These are phyloP conservation scores for Etheostoma nigrum DNA, from an alignment of 2,797 vertebrate species.

Conservation along the genomic window DNA sequence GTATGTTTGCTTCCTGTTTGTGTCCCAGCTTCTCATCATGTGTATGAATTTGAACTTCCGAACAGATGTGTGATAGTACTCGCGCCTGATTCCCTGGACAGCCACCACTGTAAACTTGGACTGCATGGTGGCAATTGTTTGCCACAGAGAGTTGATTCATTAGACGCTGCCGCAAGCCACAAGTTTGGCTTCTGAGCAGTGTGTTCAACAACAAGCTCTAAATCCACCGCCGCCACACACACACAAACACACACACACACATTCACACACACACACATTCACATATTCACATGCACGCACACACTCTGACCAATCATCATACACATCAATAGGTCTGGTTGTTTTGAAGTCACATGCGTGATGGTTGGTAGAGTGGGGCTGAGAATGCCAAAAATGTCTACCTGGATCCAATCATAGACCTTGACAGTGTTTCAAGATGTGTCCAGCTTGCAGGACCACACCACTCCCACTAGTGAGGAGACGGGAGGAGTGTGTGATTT, in stretches of 20 bases:
- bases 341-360: slow-evolving; percentile 62
- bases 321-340: slow-evolving; percentile 56
- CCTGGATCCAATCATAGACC: slow-evolving; percentile 61
- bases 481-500: slow-evolving; percentile 29
- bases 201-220: slow-evolving; percentile 26
- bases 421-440: slow-evolving; percentile 61
- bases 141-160: slow-evolving; percentile 46
- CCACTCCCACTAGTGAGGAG: slow-evolving; percentile 17
- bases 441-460: slow-evolving; percentile 33
- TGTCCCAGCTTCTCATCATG: background rate
- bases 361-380: slow-evolving; percentile 50
- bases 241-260: slow-evolving; percentile 4
- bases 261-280: slow-evolving; percentile 13
- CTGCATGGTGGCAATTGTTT: slow-evolving; percentile 27
- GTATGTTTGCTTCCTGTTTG: slow-evolving; percentile 64
- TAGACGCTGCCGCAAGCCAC: slow-evolving; percentile 61
- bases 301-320: slow-evolving; percentile 29
- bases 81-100: slow-evolving; percentile 7
- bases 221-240: slow-evolving; percentile 19
- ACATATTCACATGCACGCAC: slow-evolving; percentile 18
- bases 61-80: slow-evolving; percentile 25
- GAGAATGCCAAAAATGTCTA: slow-evolving; percentile 69
- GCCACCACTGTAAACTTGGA: slow-evolving; percentile 46
- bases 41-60: slow-evolving; percentile 14
- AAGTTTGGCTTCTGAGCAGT: slow-evolving; percentile 50